A percentile compares a stretch with the other conserved stretches of the same genome.
phyloP scores from a whole-genome alignment of 2,113 vertebrate genomes.

The Sturnus vulgaris region DNA sequence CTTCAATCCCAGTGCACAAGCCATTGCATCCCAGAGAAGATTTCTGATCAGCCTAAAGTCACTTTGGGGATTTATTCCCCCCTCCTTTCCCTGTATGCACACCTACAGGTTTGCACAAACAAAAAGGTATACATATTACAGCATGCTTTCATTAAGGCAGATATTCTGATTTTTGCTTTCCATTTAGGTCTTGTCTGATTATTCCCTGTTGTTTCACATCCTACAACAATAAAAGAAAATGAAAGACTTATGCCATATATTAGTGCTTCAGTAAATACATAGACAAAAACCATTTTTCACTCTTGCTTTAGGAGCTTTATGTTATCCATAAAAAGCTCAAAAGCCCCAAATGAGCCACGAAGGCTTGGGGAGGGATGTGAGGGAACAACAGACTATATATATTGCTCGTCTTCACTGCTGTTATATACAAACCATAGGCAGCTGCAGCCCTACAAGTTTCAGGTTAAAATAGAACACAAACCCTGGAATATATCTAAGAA shows the following conservation, averaged over 20 bases:
- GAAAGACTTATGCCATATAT: neutral
- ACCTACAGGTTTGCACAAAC: neutral
- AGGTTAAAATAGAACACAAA: neutral
- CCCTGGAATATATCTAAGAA: neutral
- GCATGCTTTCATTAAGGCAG: neutral
- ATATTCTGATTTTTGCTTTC: neutral
- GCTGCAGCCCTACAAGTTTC: neutral
- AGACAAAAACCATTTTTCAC: neutral
- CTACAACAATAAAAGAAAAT: neutral
- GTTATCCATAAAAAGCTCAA: neutral
- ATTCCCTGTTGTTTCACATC: neutral
- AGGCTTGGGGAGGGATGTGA: neutral
- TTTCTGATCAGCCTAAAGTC: neutral
- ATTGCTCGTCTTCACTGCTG: neutral
- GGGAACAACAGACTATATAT: neutral
- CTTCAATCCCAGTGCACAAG: neutral
- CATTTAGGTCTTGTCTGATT: neutral
- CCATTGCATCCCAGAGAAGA: neutral
- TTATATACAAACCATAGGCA: neutral
- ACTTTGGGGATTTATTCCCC: rapidly evolving
- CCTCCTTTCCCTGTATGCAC: neutral
- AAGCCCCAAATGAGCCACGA: neutral
- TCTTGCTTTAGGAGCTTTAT: neutral
- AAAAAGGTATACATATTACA: neutral
- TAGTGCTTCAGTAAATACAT: neutral